Conservation (phyloP, 2,888 invertebrate genomes). For the Parnassius mnemosyne region DNA sequence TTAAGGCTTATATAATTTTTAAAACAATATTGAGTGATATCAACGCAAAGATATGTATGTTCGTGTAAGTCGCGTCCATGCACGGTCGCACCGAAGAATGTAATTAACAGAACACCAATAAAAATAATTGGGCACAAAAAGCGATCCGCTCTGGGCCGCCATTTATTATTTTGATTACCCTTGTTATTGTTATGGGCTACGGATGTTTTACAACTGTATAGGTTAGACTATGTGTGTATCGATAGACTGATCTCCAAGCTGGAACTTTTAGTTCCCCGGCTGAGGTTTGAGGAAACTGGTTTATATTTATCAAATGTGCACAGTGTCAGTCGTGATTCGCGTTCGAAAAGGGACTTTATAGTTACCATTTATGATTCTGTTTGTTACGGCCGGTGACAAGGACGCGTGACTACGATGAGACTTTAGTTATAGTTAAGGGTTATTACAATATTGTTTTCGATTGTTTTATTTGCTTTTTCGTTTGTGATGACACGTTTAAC, state of each 20-base stretch:
- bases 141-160: slow-evolving; percentile 60
- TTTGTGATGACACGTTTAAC: slow-evolving; percentile 19
- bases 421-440: slow-evolving; percentile 22
- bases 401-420: slow-evolving; percentile 40
- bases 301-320: slow-evolving; percentile 32
- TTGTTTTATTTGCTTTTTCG: slow-evolving; percentile 14
- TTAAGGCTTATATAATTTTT: too few relatives aligned
- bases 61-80: slow-evolving; percentile 44
- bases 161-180: slow-evolving; percentile 74
- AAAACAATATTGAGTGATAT: background rate
- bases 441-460: slow-evolving; percentile 22
- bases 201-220: slow-evolving; percentile 41
- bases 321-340: slow-evolving; percentile 33
- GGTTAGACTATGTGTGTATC: slow-evolving; percentile 11
- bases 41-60: slow-evolving; percentile 13
- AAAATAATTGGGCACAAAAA: slow-evolving; percentile 75
- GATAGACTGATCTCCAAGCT: background rate
- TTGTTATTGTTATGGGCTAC: slow-evolving; percentile 63
- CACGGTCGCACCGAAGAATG: slow-evolving; percentile 63
- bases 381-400: slow-evolving; percentile 45
- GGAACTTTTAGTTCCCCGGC: background rate
- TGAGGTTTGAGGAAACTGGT: slow-evolving; percentile 9
- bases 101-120: slow-evolving; percentile 74
- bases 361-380: slow-evolving; percentile 51
- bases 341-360: slow-evolving; percentile 45